Evolutionary conservation across 2,797 vertebrate genomes (phyloP).

Genomic region (Microctenopoma lineatum): DNA sequence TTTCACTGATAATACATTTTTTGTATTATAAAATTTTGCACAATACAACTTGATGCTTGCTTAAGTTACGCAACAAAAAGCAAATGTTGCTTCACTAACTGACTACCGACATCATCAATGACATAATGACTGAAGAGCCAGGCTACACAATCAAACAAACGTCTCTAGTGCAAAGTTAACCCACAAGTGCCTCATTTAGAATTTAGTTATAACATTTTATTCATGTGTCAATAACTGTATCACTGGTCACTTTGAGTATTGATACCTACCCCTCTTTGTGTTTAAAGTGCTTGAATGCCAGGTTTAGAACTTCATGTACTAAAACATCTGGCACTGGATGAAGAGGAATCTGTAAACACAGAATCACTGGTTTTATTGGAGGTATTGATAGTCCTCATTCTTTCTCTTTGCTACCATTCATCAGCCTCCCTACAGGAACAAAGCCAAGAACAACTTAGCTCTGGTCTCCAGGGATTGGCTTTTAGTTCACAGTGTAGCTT

Average conservation of each 20-base stretch:
- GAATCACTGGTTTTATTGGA: conserved; percentile 64
- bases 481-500: conserved; percentile 55
- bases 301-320: conserved; percentile 99
- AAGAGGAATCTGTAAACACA: conserved; percentile 93
- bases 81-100: conserved; percentile 9
- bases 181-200: background rate
- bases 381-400: conserved; percentile 55
- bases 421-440: conserved; percentile 46
- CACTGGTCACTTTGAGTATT: conserved; percentile 10
- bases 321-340: conserved; percentile 99
- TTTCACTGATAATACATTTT: background rate
- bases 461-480: conserved; percentile 55
- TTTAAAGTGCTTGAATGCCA: conserved; percentile 99
- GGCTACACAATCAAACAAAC: conserved; percentile 10
- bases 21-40: background rate
- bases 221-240: conserved; percentile 9
- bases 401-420: conserved; percentile 61
- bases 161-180: conserved; percentile 6
- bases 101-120: conserved; percentile 36
- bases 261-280: conserved; percentile 98
- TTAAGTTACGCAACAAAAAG: conserved; percentile 12
- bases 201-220: conserved; percentile 14
- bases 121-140: conserved; percentile 20
- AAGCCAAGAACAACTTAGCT: conserved; percentile 72
- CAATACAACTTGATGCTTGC: background rate